Base-by-base conservation (phyloP, 2,888 invertebrate species). In the Neoaliturus tenellus region DNA sequence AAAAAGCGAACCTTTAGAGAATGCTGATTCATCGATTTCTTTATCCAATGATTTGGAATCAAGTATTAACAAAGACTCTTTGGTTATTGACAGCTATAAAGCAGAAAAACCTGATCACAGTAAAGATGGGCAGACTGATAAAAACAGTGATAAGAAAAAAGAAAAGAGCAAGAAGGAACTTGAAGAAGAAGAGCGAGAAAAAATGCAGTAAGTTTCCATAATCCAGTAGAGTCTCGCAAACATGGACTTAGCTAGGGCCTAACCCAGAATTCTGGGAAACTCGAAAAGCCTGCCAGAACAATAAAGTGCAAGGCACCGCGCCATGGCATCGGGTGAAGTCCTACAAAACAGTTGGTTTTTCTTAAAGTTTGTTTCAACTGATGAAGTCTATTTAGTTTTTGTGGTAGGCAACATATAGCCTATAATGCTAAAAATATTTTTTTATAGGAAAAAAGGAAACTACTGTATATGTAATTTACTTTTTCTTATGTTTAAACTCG, bases 161-260 rank as follows among this genome's bases (percentile, higher is more conserved):
- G 81, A 95, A 83, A 84, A 90, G 89, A 90, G 95, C 94, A 88
- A 96, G 95, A 91, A 95, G 94, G 97, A 98, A 90, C 89, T 97
- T 12, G 98, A 98, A 90, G 98, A 98, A 90, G 98, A 98, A 89
- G 98, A 98, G 90, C 91, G 98, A 85, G 97, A 98, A 89, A 97
- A 97, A 90, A 98, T 98, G 98, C 98, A 98, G 98, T 98, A 92
- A 92, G 95, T 93, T 58, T 17, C 5, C n/a, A n/a, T n/a, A n/a
- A n/a, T n/a, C n/a, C n/a, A n/a, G n/a, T n/a, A n/a, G n/a, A n/a
- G n/a, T n/a, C n/a, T n/a, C n/a, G n/a, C n/a, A n/a, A n/a, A n/a
- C n/a, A n/a, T n/a, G n/a, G 14, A 44, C 14, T 44, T 44, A 44
- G 14, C 44, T 44, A 44, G 10, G 44, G 44, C 44, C 44, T 44